Evolutionary conservation across 2,113 vertebrate genomes (phyloP).

Genomic region (Fulmarus glacialis): DNA sequence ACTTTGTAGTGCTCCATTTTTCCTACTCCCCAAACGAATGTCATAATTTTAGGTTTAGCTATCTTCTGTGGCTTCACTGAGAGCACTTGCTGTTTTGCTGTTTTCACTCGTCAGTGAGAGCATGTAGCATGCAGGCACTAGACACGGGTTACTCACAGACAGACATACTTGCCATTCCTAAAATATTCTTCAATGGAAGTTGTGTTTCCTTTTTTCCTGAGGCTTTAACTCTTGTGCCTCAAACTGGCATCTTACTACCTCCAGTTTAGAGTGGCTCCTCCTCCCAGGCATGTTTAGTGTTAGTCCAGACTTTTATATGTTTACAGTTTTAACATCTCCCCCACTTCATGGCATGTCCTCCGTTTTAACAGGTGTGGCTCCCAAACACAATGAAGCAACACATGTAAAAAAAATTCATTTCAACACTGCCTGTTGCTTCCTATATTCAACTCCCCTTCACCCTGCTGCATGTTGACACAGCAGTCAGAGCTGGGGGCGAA

Average conservation of each 20-base stretch:
- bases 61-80: not conserved
- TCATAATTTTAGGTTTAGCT: not conserved
- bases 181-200: not conserved
- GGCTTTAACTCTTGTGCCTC: not conserved
- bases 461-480: not conserved
- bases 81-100: not conserved
- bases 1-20: not conserved
- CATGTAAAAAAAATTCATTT: not conserved
- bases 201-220: not conserved
- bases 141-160: accelerated
- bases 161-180: not conserved
- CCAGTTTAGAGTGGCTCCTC: not conserved
- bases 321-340: not conserved
- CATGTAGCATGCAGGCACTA: not conserved
- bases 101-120: not conserved
- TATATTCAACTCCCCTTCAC: not conserved
- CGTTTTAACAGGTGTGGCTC: not conserved
- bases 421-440: not conserved
- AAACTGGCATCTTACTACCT: not conserved
- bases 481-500: not conserved
- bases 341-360: not conserved
- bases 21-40: not conserved
- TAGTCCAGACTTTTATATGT: not conserved
- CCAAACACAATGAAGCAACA: not conserved
- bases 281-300: not conserved